Conservation (phyloP, 2,113 vertebrate genomes). For the Callionymus lyra region DNA sequence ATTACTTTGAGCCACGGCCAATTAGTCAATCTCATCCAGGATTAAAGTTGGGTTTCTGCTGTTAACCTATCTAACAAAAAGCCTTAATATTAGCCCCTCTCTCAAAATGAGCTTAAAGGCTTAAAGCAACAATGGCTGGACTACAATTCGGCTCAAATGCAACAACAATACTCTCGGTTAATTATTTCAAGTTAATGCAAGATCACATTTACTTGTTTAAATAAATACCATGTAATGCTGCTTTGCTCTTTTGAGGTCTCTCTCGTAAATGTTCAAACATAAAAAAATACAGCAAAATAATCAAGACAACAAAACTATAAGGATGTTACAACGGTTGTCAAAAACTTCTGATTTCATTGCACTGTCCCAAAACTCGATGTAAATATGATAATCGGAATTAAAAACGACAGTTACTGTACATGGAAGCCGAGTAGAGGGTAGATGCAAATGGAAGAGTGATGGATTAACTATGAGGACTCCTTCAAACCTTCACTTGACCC, state of each 20-base stretch:
- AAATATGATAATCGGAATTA: slow-evolving; percentile 43
- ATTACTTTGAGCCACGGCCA: slow-evolving; percentile 32
- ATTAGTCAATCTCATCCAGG: slow-evolving; percentile 41
- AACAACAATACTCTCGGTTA: no score
- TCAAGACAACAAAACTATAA: no score
- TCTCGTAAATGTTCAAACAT: no score
- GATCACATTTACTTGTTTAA: no score
- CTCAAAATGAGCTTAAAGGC: slow-evolving; percentile 2
- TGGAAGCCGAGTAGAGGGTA: slow-evolving; percentile 7
- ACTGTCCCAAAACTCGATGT: slow-evolving; percentile 7
- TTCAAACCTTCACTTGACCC: slow-evolving; percentile 19
- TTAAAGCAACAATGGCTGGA: slow-evolving; percentile 7
- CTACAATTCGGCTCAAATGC: background rate
- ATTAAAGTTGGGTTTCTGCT: slow-evolving; percentile 29
- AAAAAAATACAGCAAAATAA: no score
- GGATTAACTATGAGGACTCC: slow-evolving; percentile 43
- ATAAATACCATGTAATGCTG: no score
- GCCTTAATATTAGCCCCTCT: slow-evolving; percentile 6
- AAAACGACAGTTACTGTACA: slow-evolving; percentile 25
- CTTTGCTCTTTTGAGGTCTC: no score
- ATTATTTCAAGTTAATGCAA: no score
- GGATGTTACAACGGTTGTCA: no score
- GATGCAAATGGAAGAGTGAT: background rate
- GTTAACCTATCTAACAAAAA: slow-evolving; percentile 14
- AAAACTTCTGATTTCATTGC: no score